Percentiles rank a stretch among this genome's conserved stretches.
Evolutionary conservation across 2,888 invertebrate species (phyloP).

Genomic region (Acanthosoma haemorrhoidale): DNA sequence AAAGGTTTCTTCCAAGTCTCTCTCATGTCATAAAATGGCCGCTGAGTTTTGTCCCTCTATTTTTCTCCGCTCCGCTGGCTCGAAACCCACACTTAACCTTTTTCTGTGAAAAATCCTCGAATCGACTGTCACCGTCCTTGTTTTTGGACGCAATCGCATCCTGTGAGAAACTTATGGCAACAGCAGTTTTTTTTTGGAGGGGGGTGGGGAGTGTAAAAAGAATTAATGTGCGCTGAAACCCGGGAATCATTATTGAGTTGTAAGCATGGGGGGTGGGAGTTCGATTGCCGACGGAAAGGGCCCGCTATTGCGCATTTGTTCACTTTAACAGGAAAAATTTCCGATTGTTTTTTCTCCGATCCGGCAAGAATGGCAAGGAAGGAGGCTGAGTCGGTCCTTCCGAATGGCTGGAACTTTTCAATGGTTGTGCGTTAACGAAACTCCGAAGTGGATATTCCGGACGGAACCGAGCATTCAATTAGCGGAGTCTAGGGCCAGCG

Average conservation of each 20-base stretch:
- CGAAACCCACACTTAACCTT: conserved; percentile 1
- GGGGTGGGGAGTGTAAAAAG: too few relatives aligned
- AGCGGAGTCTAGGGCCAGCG: not conserved
- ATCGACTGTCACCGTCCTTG: not conserved
- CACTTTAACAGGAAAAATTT: too few relatives aligned
- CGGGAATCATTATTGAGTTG: too few relatives aligned
- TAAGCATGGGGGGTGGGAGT: too few relatives aligned
- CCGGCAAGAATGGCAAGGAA: too few relatives aligned
- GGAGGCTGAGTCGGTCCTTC: too few relatives aligned
- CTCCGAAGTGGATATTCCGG: not conserved
- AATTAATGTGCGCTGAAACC: too few relatives aligned
- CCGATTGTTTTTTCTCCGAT: too few relatives aligned
- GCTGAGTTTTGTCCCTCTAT: not conserved
- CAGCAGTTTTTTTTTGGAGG: not conserved
- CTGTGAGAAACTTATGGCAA: not conserved
- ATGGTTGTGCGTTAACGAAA: not conserved
- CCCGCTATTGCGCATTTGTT: too few relatives aligned
- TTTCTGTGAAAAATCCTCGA: not conserved
- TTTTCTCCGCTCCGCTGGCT: conserved; percentile 2
- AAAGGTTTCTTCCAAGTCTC: not conserved
- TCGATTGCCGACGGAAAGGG: too few relatives aligned
- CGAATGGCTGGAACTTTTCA: too few relatives aligned
- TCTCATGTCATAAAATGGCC: conserved; percentile 11
- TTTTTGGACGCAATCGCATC: not conserved
- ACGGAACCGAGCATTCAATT: not conserved